Evolutionary conservation across 2,888 invertebrate species (phyloP).

Genomic region (Eupeodes luniger): DNA sequence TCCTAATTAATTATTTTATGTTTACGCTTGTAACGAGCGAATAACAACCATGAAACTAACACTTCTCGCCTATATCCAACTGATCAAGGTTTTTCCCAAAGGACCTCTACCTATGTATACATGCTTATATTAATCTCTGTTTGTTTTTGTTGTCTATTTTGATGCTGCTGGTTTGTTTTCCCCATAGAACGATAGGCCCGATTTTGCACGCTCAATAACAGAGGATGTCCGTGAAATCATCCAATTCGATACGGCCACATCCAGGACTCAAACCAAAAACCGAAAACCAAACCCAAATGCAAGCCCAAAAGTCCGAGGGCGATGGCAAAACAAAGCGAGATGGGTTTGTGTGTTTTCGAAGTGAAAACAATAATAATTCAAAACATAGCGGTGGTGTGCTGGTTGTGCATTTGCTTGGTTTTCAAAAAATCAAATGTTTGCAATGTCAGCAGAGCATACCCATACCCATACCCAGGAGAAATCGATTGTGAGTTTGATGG

Average conservation of each 20-base stretch:
- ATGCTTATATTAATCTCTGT: conserved; percentile 6
- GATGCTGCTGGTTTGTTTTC: conserved; percentile 46
- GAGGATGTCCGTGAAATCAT: conserved; percentile 73
- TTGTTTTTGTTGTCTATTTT: conserved; percentile 43
- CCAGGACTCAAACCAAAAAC: background rate
- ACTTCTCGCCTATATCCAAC: conserved; percentile 29
- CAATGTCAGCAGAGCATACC: background rate
- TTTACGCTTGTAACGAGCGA: conserved; percentile 51
- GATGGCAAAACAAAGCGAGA: conserved; percentile 35
- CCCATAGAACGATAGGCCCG: conserved; percentile 33
- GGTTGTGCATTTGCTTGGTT: conserved; percentile 14
- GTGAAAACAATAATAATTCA: conserved; percentile 68
- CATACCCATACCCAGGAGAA: conserved; percentile 5
- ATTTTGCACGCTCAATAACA: conserved; percentile 66
- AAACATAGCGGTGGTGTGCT: conserved; percentile 51
- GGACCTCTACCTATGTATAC: background rate
- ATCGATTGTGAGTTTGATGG: conserved; percentile 54
- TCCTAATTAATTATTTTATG: conserved; percentile 26
- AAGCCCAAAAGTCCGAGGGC: conserved; percentile 27
- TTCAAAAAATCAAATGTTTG: conserved; percentile 18
- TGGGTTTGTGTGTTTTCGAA: conserved; percentile 47
- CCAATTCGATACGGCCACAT: conserved; percentile 66
- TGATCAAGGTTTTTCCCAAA: conserved; percentile 58
- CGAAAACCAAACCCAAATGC: background rate
- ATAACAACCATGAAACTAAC: conserved; percentile 65